Evolutionary conservation across 2,888 invertebrate species (phyloP).

Genomic region (Tachina fera): DNA sequence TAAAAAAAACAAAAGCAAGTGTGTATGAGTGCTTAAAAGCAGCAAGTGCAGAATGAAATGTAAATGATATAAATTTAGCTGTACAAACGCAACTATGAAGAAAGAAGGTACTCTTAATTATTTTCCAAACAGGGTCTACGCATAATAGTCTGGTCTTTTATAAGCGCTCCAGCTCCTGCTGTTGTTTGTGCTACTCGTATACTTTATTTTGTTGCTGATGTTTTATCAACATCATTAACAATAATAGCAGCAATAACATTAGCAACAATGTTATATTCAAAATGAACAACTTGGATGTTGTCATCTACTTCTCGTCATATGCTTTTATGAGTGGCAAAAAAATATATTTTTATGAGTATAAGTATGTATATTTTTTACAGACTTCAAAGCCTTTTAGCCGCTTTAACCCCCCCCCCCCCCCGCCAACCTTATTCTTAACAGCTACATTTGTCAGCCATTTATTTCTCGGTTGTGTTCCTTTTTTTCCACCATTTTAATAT

Average conservation of each 20-base stretch:
- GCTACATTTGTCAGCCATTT: neutral
- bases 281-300: constrained; percentile 38
- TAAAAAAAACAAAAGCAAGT: neutral
- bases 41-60: neutral
- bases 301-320: constrained; percentile 20
- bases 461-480: neutral
- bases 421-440: neutral
- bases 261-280: constrained; percentile 6
- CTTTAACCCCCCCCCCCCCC: neutral
- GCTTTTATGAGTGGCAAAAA: constrained; percentile 15
- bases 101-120: constrained; percentile 25
- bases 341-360: neutral
- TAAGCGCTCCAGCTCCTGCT: neutral
- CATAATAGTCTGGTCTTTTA: constrained; percentile 37
- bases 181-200: constrained; percentile 10
- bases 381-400: constrained; percentile 64
- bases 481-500: neutral
- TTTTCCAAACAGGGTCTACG: constrained; percentile 41
- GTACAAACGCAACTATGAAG: neutral
- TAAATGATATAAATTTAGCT: neutral
- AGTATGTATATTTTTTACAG: constrained; percentile 7
- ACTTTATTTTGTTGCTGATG: constrained; percentile 36
- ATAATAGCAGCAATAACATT: neutral
- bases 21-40: neutral
- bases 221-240: constrained; percentile 57